Evolutionary conservation across 2,113 vertebrate species (phyloP).

Genomic region (Hemibagrus wyckioides): DNA sequence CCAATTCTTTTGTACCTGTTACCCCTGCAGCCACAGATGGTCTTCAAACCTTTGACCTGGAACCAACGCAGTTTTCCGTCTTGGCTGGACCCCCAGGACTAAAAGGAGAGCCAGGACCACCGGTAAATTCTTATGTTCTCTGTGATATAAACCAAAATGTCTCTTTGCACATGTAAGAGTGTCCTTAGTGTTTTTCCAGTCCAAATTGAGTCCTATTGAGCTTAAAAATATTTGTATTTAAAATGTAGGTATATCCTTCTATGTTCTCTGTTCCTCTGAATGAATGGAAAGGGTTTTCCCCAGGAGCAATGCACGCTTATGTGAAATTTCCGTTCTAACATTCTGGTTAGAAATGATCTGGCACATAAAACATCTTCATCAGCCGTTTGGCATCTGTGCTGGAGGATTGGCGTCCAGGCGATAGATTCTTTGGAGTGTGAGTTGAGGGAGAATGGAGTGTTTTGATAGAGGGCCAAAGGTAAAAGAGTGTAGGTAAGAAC

Average conservation of each 20-base stretch:
- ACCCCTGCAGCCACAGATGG: conserved; percentile 76
- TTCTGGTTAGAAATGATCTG: conserved; percentile 56
- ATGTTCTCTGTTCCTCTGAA: not conserved
- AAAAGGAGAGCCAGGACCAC: conserved; percentile 88
- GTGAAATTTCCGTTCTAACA: conserved; percentile 56
- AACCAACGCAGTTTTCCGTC: conserved; percentile 80
- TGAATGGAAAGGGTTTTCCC: conserved; percentile 19
- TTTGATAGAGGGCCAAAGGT: conserved; percentile 55
- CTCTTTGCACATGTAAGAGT: not conserved
- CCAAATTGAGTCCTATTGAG: not conserved
- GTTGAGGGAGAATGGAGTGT: conserved; percentile 40
- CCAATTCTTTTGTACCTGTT: conserved; percentile 61
- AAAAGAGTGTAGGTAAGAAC: not conserved
- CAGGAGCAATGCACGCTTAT: conserved; percentile 43
- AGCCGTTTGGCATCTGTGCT: conserved; percentile 44
- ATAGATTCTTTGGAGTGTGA: conserved; percentile 62
- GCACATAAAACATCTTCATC: conserved; percentile 40
- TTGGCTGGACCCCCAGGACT: conserved; percentile 78
- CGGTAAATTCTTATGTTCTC: conserved; percentile 72
- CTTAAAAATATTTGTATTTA: not conserved
- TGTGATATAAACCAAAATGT: not conserved
- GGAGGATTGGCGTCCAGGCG: conserved; percentile 50
- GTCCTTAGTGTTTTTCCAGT: not conserved
- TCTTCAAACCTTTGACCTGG: conserved; percentile 79
- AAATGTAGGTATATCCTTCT: not conserved